Percentiles rank a stretch among this genome's conserved stretches.
phyloP scores from a whole-genome alignment of 2,888 invertebrate species.

The Phyto melanocephala region DNA sequence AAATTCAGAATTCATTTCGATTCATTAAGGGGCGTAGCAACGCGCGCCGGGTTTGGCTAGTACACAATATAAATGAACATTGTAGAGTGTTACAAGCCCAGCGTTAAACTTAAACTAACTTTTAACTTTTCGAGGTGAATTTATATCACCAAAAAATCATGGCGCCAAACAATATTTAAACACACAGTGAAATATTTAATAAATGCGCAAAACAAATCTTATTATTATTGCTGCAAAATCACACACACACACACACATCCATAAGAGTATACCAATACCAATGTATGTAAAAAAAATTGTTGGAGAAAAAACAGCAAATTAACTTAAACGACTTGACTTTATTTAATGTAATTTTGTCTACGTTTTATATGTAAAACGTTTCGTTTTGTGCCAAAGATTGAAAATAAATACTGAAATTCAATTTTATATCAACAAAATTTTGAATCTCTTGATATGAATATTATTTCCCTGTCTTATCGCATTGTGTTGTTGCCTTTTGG shows the following conservation, averaged over 20 bases:
- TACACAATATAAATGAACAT: too few relatives aligned
- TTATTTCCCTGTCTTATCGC: background rate
- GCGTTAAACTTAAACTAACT: too few relatives aligned
- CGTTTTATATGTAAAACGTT: slow-evolving; percentile 7
- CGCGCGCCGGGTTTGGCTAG: too few relatives aligned
- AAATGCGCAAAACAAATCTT: slow-evolving; percentile 19
- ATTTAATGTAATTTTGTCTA: slow-evolving; percentile 28
- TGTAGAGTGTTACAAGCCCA: too few relatives aligned
- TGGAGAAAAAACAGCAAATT: slow-evolving; percentile 41
- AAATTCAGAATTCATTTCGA: too few relatives aligned
- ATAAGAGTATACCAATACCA: too few relatives aligned
- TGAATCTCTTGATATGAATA: slow-evolving; percentile 11
- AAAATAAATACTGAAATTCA: slow-evolving; percentile 44
- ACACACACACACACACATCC: too few relatives aligned
- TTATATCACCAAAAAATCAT: slow-evolving; percentile 25
- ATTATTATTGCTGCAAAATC: slow-evolving; percentile 15
- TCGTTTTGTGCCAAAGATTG: slow-evolving; percentile 1
- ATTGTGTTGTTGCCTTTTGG: background rate
- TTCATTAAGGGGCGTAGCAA: too few relatives aligned
- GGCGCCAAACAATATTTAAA: slow-evolving; percentile 53
- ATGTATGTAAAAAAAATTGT: background rate
- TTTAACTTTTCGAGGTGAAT: too few relatives aligned
- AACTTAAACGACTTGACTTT: slow-evolving; percentile 61
- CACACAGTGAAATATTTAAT: background rate
- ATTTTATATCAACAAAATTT: slow-evolving; percentile 31